These are phyloP conservation scores for Hetaerina titia DNA, from an alignment of 2,888 invertebrate species.

Conservation along the genomic window DNA sequence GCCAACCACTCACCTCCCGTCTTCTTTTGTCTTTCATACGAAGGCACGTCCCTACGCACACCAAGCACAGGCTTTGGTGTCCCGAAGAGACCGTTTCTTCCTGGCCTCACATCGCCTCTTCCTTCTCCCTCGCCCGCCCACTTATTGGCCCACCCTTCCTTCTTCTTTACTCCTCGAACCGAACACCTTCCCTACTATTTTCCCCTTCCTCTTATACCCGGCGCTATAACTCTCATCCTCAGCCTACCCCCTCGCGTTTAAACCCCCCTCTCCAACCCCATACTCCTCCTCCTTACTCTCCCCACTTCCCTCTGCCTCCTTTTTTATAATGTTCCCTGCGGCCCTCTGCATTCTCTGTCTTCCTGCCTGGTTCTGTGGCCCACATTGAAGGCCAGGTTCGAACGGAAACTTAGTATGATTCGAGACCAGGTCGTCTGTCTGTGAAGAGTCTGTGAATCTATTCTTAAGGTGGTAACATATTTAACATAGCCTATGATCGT, in stretches of 20 bases:
- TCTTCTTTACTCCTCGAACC: background rate
- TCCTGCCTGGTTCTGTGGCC: background rate
- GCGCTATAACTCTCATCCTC: background rate
- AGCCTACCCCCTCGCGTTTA: background rate
- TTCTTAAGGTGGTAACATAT: too few relatives aligned
- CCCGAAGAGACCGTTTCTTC: background rate
- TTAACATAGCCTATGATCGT: too few relatives aligned
- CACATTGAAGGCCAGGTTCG: background rate
- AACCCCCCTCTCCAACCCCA: background rate
- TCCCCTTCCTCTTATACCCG: background rate
- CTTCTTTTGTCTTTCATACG: background rate
- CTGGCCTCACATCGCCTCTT: background rate
- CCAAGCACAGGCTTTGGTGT: background rate
- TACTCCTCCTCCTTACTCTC: background rate
- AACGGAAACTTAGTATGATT: background rate
- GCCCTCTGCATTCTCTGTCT: constrained; percentile 32
- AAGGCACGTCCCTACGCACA: background rate
- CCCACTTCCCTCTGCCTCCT: background rate
- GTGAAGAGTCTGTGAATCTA: background rate
- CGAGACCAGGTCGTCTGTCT: background rate
- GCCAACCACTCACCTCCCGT: background rate
- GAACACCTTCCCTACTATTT: background rate
- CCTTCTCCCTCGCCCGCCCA: background rate
- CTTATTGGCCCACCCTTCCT: background rate
- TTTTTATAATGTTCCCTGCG: constrained; percentile 33